These are phyloP conservation scores for Gymnoscopelus braueri DNA, from an alignment of 2,797 vertebrate genomes.

Conservation along the genomic window DNA sequence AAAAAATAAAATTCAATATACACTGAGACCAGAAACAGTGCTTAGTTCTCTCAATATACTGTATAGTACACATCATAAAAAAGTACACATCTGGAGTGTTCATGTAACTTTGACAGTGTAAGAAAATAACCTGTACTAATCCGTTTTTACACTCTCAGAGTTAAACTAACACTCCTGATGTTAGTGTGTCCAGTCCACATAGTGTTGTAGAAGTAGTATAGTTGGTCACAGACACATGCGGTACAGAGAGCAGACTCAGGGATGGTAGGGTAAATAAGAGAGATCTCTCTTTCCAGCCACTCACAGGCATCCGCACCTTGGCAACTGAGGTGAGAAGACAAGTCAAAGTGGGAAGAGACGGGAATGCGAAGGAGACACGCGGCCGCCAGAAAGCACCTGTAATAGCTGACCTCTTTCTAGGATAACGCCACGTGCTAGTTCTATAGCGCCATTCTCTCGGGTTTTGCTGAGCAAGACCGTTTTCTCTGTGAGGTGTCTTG, in stretches of 20 bases:
- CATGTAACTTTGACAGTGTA: too few species aligned
- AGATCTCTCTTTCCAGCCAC: constrained; percentile 51
- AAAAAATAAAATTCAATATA: constrained; percentile 32
- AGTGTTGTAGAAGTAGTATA: constrained; percentile 35
- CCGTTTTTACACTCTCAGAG: constrained; percentile 15
- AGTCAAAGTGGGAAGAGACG: constrained; percentile 57
- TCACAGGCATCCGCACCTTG: constrained; percentile 54
- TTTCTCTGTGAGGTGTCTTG: constrained; percentile 33
- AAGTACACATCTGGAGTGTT: too few species aligned
- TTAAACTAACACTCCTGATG: too few species aligned
- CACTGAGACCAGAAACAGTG: constrained; percentile 30
- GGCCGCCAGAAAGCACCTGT: constrained; percentile 64
- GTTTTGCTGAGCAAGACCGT: constrained; percentile 40
- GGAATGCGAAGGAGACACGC: constrained; percentile 43
- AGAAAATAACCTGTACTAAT: too few species aligned
- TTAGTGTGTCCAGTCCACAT: constrained; percentile 14
- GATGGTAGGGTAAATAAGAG: constrained; percentile 20
- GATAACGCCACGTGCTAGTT: constrained; percentile 13
- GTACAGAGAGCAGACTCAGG: constrained; percentile 29
- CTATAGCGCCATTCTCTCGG: constrained; percentile 53
- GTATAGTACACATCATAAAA: too few species aligned
- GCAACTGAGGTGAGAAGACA: constrained; percentile 60
- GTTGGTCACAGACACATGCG: constrained; percentile 37
- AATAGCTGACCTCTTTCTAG: constrained; percentile 61
- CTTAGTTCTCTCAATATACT: constrained; percentile 18